A percentile compares a stretch with the other conserved stretches of the same genome.
Evolutionary conservation across 1,140 invertebrate genomes (phyloP).

Genomic region (Solen grandis): DNA sequence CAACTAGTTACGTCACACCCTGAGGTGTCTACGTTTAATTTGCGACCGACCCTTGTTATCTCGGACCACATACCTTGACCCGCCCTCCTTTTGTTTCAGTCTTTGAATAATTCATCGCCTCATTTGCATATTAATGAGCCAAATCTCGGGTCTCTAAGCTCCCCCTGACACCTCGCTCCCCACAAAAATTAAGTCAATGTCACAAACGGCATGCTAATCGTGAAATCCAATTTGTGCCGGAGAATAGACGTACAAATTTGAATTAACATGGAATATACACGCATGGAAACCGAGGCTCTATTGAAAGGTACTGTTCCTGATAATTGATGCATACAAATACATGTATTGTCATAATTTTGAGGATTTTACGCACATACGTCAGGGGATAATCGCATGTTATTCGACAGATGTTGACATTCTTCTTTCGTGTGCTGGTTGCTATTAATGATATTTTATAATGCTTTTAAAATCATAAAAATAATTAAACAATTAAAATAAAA

Average conservation of each 20-base stretch:
- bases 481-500: no score
- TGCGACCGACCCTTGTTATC: no score
- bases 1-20: no score
- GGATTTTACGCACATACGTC: no score
- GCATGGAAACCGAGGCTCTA: conserved; percentile 64
- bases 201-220: conserved; percentile 30
- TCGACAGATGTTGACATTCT: no score
- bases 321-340: no score
- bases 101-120: conserved; percentile 55
- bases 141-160: conserved; percentile 36
- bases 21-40: no score
- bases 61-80: background rate
- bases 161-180: conserved; percentile 41
- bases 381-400: no score
- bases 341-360: no score
- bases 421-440: no score
- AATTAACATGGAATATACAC: conserved; percentile 63
- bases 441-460: no score
- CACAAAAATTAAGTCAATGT: conserved; percentile 29
- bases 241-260: conserved; percentile 42
- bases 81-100: conserved; percentile 52
- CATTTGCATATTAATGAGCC: conserved; percentile 61
- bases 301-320: conserved; percentile 64
- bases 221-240: conserved; percentile 46
- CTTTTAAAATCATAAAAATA: no score